phyloP scores from a whole-genome alignment of 2,888 invertebrate species.

The Himalopsyche kuldschensis region DNA sequence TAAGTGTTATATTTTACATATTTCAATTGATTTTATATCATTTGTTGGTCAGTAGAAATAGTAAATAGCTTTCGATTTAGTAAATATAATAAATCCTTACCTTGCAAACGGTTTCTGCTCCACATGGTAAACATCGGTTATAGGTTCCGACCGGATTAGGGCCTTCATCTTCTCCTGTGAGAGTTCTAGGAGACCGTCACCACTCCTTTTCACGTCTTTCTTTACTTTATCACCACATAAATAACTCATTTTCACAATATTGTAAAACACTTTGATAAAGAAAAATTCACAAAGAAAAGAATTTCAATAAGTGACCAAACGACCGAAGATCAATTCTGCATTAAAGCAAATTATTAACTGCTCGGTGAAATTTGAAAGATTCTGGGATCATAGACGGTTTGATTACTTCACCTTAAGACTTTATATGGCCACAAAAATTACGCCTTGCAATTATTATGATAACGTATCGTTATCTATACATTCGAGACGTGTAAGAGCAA shows the following conservation, averaged over 20 bases:
- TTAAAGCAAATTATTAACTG: conserved; percentile 23
- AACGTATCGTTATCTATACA: conserved; percentile 29
- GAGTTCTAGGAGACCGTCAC: conserved; percentile 74
- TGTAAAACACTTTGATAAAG: neutral
- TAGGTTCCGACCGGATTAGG: conserved; percentile 72
- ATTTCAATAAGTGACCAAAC: neutral
- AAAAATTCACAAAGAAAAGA: neutral
- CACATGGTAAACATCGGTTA: conserved; percentile 76
- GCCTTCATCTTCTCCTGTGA: conserved; percentile 68
- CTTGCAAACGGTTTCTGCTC: conserved; percentile 85
- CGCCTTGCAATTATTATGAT: conserved; percentile 22
- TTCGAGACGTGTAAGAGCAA: conserved; percentile 16
- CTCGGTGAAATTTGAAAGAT: neutral
- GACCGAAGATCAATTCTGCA: neutral
- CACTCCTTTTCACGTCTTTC: conserved; percentile 59
- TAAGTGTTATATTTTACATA: too few relatives aligned
- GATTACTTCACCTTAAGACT: neutral
- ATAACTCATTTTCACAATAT: conserved; percentile 23
- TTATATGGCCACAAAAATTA: conserved; percentile 4
- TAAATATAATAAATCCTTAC: conserved; percentile 50
- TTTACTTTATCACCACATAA: conserved; percentile 30
- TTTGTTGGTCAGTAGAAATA: neutral
- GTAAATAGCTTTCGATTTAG: neutral
- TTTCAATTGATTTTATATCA: too few relatives aligned
- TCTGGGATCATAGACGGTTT: neutral